These are phyloP conservation scores for Aphis gossypii DNA, from an alignment of 1,140 invertebrate genomes.

Conservation along the genomic window DNA sequence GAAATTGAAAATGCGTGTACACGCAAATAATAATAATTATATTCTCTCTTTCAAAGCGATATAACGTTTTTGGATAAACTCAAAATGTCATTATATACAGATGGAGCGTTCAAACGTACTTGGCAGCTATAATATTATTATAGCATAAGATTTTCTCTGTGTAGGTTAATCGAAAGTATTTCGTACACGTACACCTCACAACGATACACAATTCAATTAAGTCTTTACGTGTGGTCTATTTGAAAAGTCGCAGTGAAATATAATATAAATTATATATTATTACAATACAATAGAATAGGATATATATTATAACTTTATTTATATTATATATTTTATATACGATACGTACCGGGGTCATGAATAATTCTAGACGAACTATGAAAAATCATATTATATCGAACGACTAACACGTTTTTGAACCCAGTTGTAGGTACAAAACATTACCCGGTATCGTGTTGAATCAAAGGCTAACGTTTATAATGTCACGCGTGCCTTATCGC, in stretches of 20 bases:
- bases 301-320: too few species aligned
- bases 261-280: background rate
- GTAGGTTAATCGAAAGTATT: background rate
- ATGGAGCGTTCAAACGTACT: background rate
- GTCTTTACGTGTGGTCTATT: background rate
- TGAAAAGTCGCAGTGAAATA: background rate
- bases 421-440: background rate
- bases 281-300: background rate
- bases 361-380: background rate
- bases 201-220: background rate
- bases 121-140: background rate
- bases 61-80: background rate
- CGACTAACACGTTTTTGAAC: background rate
- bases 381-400: background rate
- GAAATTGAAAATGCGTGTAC: background rate
- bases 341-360: background rate
- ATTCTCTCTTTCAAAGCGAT: background rate
- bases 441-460: background rate
- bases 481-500: background rate
- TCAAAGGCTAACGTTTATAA: background rate
- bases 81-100: constrained; percentile 12
- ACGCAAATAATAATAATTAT: background rate
- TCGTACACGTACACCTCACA: background rate
- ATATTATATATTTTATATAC: background rate
- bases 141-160: background rate